Evolutionary conservation across 1,140 invertebrate genomes (phyloP).

Genomic region (Euwallacea fornicatus): DNA sequence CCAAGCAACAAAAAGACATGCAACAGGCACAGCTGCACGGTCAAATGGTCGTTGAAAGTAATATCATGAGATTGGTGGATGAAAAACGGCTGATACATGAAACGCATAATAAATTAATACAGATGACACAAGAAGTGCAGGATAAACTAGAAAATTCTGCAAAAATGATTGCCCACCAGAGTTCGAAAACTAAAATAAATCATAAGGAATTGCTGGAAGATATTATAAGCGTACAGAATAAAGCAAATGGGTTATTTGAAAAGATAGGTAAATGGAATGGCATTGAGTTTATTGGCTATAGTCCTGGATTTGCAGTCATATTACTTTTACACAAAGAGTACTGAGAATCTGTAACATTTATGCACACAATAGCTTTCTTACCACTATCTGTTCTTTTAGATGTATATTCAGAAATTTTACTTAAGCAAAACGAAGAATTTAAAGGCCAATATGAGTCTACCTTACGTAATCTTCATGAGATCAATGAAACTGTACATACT

Average conservation of each 20-base stretch:
- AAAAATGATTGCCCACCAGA: conserved; percentile 56
- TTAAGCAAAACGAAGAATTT: conserved; percentile 59
- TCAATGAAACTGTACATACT: conserved; percentile 62
- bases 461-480: conserved; percentile 61
- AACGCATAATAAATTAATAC: conserved; percentile 60
- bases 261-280: conserved; percentile 56
- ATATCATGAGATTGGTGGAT: conserved; percentile 60
- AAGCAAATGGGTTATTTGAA: conserved; percentile 59
- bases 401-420: conserved; percentile 57
- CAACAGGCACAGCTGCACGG: conserved; percentile 57
- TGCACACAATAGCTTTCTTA: too few relatives aligned
- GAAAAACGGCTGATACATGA: conserved; percentile 65
- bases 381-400: conserved; percentile 46
- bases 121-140: conserved; percentile 61
- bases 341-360: too few relatives aligned
- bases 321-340: too few relatives aligned
- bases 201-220: conserved; percentile 62
- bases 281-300: neutral
- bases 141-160: conserved; percentile 60
- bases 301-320: too few relatives aligned
- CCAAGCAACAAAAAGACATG: conserved; percentile 60
- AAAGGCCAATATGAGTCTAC: conserved; percentile 60
- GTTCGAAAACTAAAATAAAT: conserved; percentile 54
- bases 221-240: conserved; percentile 59
- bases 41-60: conserved; percentile 58